phyloP scores from a whole-genome alignment of 2,113 vertebrate genomes.

The Lota lota region DNA sequence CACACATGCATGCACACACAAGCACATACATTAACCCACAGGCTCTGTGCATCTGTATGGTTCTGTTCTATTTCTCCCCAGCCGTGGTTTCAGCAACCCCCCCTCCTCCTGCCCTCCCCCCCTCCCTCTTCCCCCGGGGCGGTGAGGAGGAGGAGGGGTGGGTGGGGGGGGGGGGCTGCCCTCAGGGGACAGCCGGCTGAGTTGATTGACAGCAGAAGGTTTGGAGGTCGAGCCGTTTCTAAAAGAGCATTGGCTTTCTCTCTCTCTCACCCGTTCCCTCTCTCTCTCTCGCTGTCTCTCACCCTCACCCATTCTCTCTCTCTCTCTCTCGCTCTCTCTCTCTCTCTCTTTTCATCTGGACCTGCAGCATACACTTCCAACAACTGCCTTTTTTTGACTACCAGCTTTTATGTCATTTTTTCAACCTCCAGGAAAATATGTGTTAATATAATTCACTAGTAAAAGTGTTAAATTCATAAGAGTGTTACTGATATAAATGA shows the following conservation, averaged over 20 bases:
- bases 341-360: too few species aligned
- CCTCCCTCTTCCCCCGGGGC: slow-evolving; percentile 3
- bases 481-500: too few species aligned
- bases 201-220: slow-evolving; percentile 71
- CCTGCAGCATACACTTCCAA: too few species aligned
- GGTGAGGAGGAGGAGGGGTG: slow-evolving; percentile 30
- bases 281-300: slow-evolving; percentile 36
- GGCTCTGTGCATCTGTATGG: slow-evolving; percentile 70
- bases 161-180: slow-evolving; percentile 57
- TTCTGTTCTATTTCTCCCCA: slow-evolving; percentile 55
- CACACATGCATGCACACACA: slow-evolving; percentile 13
- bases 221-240: slow-evolving; percentile 66
- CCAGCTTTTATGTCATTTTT: too few species aligned
- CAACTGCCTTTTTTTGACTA: too few species aligned
- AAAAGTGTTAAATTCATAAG: too few species aligned
- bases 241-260: slow-evolving; percentile 51
- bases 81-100: slow-evolving; percentile 13
- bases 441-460: too few species aligned
- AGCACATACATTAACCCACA: slow-evolving; percentile 55
- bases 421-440: too few species aligned
- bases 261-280: slow-evolving; percentile 36
- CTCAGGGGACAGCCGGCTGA: slow-evolving; percentile 51
- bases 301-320: too few species aligned
- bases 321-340: too few species aligned
- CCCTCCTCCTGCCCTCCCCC: neutral